Evolutionary conservation across 2,797 vertebrate species (phyloP).

Genomic region (Eulemur coronatus): DNA sequence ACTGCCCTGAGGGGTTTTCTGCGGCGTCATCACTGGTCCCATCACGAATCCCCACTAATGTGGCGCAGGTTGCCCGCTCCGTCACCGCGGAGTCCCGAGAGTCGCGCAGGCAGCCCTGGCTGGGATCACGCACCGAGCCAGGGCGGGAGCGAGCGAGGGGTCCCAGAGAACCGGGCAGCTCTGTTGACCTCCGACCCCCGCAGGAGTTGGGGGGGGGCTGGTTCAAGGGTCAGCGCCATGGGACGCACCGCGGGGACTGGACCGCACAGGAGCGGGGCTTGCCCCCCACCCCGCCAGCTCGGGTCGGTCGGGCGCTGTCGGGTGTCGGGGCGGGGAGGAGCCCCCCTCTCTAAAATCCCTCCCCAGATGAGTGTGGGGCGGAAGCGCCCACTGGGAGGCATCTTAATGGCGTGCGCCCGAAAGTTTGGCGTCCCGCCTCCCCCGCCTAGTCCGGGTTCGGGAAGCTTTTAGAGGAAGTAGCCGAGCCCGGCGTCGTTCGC

Average conservation of each 20-base stretch:
- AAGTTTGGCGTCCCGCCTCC: neutral
- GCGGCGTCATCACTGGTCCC: too few relatives aligned
- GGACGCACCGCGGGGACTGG: neutral
- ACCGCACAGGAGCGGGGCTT: fast-evolving
- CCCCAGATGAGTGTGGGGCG: too few relatives aligned
- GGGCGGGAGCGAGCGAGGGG: neutral
- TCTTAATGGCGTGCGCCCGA: neutral
- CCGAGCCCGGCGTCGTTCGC: neutral
- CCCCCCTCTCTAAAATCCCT: neutral
- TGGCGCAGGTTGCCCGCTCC: neutral
- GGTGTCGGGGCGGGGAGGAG: too few relatives aligned
- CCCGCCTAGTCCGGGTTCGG: too few relatives aligned
- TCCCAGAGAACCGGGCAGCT: neutral
- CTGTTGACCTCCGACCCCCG: fast-evolving
- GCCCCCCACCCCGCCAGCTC: too few relatives aligned
- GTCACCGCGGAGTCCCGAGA: neutral
- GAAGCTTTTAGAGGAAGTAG: neutral
- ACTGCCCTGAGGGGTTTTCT: too few relatives aligned
- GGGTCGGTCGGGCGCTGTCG: neutral
- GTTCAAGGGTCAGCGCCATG: too few relatives aligned
- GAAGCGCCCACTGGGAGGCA: neutral
- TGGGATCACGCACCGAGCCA: neutral
- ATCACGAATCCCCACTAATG: too few relatives aligned
- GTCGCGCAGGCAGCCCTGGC: too few relatives aligned
- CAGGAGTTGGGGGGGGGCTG: too few relatives aligned